Evolutionary conservation across 2,797 vertebrate genomes (phyloP).

Genomic region (Argyrosomus regius): DNA sequence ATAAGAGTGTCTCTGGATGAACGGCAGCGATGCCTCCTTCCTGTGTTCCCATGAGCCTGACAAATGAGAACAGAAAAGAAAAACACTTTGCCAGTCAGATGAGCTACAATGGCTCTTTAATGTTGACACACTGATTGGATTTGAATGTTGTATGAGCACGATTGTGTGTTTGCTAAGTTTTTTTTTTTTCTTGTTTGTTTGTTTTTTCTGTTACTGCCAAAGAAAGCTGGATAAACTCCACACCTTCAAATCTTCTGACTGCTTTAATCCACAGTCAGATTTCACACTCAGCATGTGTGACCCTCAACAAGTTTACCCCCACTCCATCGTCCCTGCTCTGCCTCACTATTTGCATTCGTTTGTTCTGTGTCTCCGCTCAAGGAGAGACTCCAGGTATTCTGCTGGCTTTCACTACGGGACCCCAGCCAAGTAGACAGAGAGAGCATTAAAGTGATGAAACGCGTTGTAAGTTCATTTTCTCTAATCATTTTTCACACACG

Average conservation of each 20-base stretch:
- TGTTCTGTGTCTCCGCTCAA: conserved; percentile 19
- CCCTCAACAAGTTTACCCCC: conserved; percentile 16
- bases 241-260: conserved; percentile 9
- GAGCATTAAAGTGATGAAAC: conserved; percentile 65
- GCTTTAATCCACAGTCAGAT: conserved; percentile 36
- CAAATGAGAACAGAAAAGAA: conserved; percentile 37
- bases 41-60: conserved; percentile 41
- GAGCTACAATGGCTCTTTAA: conserved; percentile 46
- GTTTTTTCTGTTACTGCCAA: neutral
- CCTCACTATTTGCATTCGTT: conserved; percentile 9
- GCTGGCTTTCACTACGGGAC: conserved; percentile 17
- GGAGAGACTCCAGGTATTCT: conserved; percentile 45
- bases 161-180: conserved; percentile 19
- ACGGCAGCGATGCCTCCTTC: conserved; percentile 9
- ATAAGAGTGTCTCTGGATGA: conserved; percentile 8
- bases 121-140: conserved; percentile 38
- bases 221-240: conserved; percentile 14
- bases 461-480: conserved; percentile 61
- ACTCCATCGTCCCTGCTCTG: neutral
- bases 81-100: conserved; percentile 39
- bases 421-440: conserved; percentile 35
- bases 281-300: conserved; percentile 11
- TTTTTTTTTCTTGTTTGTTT: neutral
- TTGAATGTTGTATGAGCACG: conserved; percentile 9
- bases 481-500: conserved; percentile 63